A percentile compares a stretch with the other conserved stretches of the same genome.
phyloP scores from a whole-genome alignment of 2,888 invertebrate genomes.

The Cartodere bifasciata region DNA sequence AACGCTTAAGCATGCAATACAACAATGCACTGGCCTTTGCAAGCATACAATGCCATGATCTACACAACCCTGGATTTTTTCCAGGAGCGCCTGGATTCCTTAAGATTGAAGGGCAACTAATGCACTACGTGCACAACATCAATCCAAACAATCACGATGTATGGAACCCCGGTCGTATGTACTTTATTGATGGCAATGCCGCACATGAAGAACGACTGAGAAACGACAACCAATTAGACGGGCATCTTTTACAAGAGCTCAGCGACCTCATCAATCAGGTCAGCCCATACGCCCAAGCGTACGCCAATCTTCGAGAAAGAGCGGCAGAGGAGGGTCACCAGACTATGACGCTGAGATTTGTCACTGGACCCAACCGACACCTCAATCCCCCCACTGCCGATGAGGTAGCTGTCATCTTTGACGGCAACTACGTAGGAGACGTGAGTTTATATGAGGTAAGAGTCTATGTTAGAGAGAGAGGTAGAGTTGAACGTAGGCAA shows the following conservation, averaged over 20 bases:
- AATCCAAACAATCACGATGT: too few relatives aligned
- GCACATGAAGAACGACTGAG: too few relatives aligned
- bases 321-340: background rate
- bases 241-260: background rate
- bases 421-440: background rate
- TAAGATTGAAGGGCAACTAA: too few relatives aligned
- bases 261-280: background rate
- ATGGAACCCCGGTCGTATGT: too few relatives aligned
- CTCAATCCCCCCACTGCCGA: conserved; percentile 1
- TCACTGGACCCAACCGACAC: background rate
- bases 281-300: conserved; percentile 2
- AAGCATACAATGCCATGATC: too few relatives aligned
- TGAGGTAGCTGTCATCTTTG: conserved; percentile 1
- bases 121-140: too few relatives aligned
- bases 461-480: conserved; percentile 1
- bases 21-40: too few relatives aligned
- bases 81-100: too few relatives aligned
- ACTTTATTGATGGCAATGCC: too few relatives aligned
- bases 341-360: background rate
- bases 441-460: background rate
- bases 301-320: background rate
- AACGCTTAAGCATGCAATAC: too few relatives aligned
- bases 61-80: too few relatives aligned
- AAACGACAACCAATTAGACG: too few relatives aligned
- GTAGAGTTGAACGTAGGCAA: background rate